phyloP scores from a whole-genome alignment of 2,113 vertebrate genomes.

The Apus apus region DNA sequence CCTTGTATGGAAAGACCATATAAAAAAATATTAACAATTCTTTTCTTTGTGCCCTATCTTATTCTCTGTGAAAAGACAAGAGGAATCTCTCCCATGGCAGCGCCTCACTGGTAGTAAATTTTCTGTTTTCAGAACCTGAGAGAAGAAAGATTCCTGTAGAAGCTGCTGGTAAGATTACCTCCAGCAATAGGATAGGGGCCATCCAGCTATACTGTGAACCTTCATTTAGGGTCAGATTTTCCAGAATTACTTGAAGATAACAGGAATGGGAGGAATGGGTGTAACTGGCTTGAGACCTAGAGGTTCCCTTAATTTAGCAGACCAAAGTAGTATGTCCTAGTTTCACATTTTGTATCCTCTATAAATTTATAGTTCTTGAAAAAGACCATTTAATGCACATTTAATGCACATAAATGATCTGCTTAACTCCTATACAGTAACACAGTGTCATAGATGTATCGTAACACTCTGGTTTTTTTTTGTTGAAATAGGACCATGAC shows the following conservation, averaged over 20 bases:
- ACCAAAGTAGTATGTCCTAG: background rate
- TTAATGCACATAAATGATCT: background rate
- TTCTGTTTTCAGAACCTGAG: background rate
- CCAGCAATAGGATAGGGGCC: background rate
- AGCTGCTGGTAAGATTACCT: background rate
- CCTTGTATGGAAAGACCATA: background rate
- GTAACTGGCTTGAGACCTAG: background rate
- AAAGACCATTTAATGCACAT: background rate
- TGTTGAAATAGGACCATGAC: background rate
- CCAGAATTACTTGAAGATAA: background rate
- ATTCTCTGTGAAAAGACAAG: background rate
- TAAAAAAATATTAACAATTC: background rate
- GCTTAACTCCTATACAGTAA: background rate
- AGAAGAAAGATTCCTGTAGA: background rate
- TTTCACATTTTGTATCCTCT: background rate
- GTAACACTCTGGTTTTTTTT: background rate
- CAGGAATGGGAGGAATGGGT: background rate
- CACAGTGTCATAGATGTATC: background rate
- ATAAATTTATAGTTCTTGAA: background rate
- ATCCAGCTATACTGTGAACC: background rate
- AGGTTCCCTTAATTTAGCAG: background rate
- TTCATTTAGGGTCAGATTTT: background rate
- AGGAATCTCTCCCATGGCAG: background rate
- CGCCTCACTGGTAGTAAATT: background rate
- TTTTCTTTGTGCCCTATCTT: background rate